Conservation (phyloP, 2,888 invertebrate genomes). For the Drosophila planitibia region DNA sequence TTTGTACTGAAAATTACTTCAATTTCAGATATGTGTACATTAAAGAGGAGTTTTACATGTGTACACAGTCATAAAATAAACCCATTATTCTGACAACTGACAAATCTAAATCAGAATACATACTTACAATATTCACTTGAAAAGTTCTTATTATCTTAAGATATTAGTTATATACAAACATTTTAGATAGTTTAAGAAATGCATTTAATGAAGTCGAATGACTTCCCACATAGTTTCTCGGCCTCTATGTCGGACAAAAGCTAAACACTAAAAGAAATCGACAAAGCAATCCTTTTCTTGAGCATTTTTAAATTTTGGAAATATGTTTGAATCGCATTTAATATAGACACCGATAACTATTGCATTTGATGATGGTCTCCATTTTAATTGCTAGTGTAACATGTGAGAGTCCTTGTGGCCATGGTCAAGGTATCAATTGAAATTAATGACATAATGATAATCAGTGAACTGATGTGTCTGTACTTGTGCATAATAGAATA, state of each 20-base stretch:
- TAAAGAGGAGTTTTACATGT: background rate
- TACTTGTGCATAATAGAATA: background rate
- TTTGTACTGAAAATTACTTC: background rate
- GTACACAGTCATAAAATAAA: background rate
- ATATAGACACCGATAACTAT: background rate
- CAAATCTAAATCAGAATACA: background rate
- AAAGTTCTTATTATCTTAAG: background rate
- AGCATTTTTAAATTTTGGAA: too few relatives aligned
- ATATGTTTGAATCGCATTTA: too few relatives aligned
- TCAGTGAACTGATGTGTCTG: background rate
- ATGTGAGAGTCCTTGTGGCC: background rate
- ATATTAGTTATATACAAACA: too few relatives aligned
- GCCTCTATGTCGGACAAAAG: too few relatives aligned
- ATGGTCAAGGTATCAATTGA: background rate
- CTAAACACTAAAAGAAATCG: too few relatives aligned
- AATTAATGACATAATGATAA: background rate
- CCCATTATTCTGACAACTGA: background rate
- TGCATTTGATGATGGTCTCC: background rate
- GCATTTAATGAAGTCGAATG: background rate
- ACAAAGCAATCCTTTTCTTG: rapidly evolving
- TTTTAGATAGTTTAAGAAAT: too few relatives aligned
- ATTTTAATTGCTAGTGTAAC: background rate
- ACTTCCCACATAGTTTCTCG: too few relatives aligned
- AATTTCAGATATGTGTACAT: background rate
- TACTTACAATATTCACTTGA: background rate